Conservation (phyloP, 23 tunicate species). For the Diplosoma virens region DNA sequence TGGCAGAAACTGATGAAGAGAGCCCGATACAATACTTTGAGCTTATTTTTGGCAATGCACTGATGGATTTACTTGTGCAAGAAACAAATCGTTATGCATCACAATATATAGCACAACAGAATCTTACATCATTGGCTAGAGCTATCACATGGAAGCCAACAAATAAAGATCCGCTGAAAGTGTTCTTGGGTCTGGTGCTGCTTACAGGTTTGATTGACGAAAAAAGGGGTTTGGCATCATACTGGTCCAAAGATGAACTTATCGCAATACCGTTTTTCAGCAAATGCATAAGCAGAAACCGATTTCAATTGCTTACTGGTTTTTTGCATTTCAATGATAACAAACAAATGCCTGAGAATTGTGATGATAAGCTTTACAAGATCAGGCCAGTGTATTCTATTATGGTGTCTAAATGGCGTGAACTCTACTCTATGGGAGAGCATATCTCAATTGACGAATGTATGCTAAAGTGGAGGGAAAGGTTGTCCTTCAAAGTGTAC, state of each 20-base stretch:
- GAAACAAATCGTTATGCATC: conserved; percentile 15
- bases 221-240: not conserved
- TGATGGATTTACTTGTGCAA: conserved; percentile 7
- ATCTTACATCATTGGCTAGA: not conserved
- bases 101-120: not conserved
- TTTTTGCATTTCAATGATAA: conserved; percentile 28
- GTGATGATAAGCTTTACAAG: conserved; percentile 17
- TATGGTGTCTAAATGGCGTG: conserved; percentile 12
- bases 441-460: conserved; percentile 38
- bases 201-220: conserved; percentile 5
- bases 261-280: conserved; percentile 7
- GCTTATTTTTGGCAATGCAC: not conserved
- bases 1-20: not conserved
- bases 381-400: conserved; percentile 11
- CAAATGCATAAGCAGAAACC: not conserved
- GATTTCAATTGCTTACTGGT: conserved; percentile 14
- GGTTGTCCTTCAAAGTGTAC: conserved; percentile 17
- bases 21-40: not conserved
- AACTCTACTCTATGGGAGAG: conserved; percentile 13
- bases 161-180: not conserved
- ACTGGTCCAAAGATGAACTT: conserved; percentile 1
- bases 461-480: conserved; percentile 32
- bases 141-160: not conserved
- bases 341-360: not conserved
- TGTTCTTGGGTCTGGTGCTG: conserved; percentile 14